These are phyloP conservation scores for Polyploca ridens DNA, from an alignment of 2,888 invertebrate genomes.

Conservation along the genomic window DNA sequence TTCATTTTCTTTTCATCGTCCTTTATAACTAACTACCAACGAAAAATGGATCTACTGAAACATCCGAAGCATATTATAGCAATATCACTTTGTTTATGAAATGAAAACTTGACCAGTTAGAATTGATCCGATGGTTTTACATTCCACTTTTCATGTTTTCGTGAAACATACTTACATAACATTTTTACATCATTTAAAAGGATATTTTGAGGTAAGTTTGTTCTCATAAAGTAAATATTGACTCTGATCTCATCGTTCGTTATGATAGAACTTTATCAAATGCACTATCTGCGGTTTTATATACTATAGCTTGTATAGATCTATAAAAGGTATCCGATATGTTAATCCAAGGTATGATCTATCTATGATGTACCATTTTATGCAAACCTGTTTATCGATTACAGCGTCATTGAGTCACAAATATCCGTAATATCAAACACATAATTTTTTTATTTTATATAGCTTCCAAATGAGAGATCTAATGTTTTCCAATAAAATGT, in stretches of 20 bases:
- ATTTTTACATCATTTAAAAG: conserved; percentile 15
- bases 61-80: background rate
- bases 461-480: no score
- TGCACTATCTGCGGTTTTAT: background rate
- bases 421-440: no score
- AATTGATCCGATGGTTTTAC: conserved; percentile 15
- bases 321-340: no score
- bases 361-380: no score
- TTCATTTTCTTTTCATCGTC: no score
- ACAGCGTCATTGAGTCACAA: no score
- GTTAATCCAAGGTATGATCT: no score
- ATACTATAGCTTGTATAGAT: no score
- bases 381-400: no score
- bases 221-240: conserved; percentile 45
- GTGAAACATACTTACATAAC: conserved; percentile 24
- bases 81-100: conserved; percentile 12
- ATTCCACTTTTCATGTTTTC: conserved; percentile 33
- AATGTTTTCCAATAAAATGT: no score
- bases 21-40: no score
- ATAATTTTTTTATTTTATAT: no score
- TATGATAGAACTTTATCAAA: conserved; percentile 21
- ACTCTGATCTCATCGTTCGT: conserved; percentile 37
- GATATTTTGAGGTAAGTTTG: conserved; percentile 30
- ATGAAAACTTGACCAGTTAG: conserved; percentile 17
- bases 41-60: background rate